Evolutionary conservation across 53 echinoderm and acorn worm genomes (phyloP), one percentile per base, ranked within the genome.

Genomic region (Paracentrotus lividus): DNA sequence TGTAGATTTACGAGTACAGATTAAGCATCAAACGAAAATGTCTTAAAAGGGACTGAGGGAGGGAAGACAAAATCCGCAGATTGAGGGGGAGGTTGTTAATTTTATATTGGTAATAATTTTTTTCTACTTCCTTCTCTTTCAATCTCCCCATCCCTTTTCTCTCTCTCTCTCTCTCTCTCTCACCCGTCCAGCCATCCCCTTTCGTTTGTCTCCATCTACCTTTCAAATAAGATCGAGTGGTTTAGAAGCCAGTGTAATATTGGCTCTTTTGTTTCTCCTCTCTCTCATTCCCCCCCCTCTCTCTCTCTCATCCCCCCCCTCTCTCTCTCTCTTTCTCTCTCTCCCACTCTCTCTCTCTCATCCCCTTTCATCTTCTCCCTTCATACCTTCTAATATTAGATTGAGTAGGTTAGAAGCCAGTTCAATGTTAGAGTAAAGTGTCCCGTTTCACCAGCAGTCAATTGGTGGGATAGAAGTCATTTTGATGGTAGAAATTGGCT

Each of bases 371-470:
- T n/a, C n/a, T n/a, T 34, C 44, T 45, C 21, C 68, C 33, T 33
- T 16, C 8, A 42, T n/a, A 24, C 10, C 44, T 45, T 47, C 47
- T 26, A 47, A 47, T n/a, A 10, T 44, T 45, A 0, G 23, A 78
- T n/a, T 45, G 44, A 43, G 78, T 45, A 26, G 78, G 23, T 24
- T 44, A 47, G 78, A n/a, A 45, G 45, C 78, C 78, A 78, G 78
- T 78, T 78, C 78, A 44, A 78, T 78, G 78, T 24, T 42, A 44
- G 78, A 45, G 12, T 45, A 45, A 86, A 56, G 86, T 53, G 86
- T 86, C 56, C 26, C 0, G 56, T 86, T 86, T 86, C 86, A 21
- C n/a, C 54, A 86, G 21, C 56, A 55, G 86, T 86, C 86, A 54
- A 86, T 86, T n/a, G n/a, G n/a, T n/a, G n/a, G n/a, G n/a, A n/a